Base-by-base conservation (phyloP, 2,888 invertebrate species). In the Latrodectus hesperus region DNA sequence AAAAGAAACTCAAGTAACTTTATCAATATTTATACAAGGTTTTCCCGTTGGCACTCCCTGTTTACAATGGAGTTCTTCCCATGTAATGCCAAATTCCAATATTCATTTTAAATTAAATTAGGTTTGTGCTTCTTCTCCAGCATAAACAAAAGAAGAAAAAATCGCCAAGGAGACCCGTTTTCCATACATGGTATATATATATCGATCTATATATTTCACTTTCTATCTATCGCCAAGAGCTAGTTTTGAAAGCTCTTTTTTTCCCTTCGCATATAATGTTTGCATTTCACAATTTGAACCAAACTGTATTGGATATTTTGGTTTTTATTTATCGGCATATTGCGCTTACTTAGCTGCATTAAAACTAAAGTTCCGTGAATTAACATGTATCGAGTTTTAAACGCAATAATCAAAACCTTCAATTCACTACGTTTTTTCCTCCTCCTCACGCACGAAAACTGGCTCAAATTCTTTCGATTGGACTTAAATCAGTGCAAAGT, bases 101-200 rank as follows among this genome's bases (percentile, higher is more conserved):
- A 84, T 84, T 84, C 84, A 84, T 84, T 84, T 84, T 84, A 84
- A 84, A 84, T 84, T 84, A 84, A 84, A 84, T 84, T 84, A 84
- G 84, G 84, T 84, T 84, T 84, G 67, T 70, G 78, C 78, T 55
- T 53, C 52, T 72, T 68, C 78, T 38, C 78, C 74, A 78, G 55
- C 78, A 78, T 84, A 84, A 84, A 84, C 84, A 84, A 78, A 78
- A 73, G 77, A 53, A 68, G 26, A 70, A 76, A 60, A 65, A 26
- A 51, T n/a, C 6, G 22, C 51, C 16, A n/a, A 11, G 51, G 64
- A 80, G 65, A 64, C 60, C 68, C 78, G 70, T 53, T 73, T 78
- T 70, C 70, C 70, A 81, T 81, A 68, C 75, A 75, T 70, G 38
- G 38, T 38, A 71, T 71, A 38, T 71, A 38, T 83, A 70, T 83